Base-by-base conservation (phyloP, 2,888 invertebrate species). In the Branchinecta sandiegonensis region DNA sequence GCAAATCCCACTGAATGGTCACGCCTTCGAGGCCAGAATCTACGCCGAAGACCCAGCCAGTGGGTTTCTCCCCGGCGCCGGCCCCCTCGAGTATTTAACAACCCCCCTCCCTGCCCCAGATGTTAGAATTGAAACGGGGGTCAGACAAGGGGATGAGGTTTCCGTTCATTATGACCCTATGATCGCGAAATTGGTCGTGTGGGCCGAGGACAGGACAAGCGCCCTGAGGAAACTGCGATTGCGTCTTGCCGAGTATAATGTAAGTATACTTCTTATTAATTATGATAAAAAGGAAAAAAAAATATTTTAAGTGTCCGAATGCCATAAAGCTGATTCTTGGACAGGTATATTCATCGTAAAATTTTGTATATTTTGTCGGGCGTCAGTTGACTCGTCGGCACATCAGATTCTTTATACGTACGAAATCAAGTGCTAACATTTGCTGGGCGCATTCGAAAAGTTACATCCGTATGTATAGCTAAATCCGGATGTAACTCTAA, bases 131-230 rank as follows among this genome's bases (percentile, higher is more conserved):
- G 96, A 97, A 78, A 95, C 95, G n/a, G 84, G 91, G 6, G 90
- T 92, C 0, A 80, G 86, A 0, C 84, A 90, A 81, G 92, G 94
- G 0, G 96, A 97, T 77, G 90, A 94, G n/a, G 96, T 99, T 0
- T 93, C 96, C 0, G 92, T 99, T 0, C 91, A 96, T 80, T 99
- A 99, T 77, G 99, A 99, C 80, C 99, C 99, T 0, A 97, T 99
- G 97, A 99, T 99, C 74, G 97, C 99, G 1, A 99, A 99, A 79
- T 81, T 99, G 46, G 90, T 97, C 0, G 94, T 95, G 5, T 96
- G 95, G 95, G 94, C 91, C 8, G 84, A 85, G 71, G 86, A 92
- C 76, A 82, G 95, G 70, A 78, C 78, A 8, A 86, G 89, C 74
- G 94, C 95, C 0, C 81, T 97, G 1, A 84, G 85, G 68, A 88